Percentiles rank a stretch among this genome's conserved stretches.
phyloP scores from a whole-genome alignment of 2,888 invertebrate genomes.

The Apotomis capreana region DNA sequence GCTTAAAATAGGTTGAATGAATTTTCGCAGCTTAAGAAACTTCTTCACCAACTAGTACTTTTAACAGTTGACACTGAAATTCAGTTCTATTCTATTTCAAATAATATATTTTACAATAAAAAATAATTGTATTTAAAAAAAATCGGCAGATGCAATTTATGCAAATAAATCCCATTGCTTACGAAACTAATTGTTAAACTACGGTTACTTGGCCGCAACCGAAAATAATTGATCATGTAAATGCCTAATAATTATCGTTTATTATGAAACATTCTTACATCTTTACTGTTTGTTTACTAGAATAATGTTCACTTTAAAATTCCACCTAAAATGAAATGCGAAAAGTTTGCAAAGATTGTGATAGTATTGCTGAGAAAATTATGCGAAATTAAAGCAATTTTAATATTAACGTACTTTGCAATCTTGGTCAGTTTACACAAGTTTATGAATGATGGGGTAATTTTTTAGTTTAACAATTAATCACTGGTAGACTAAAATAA shows the following conservation, averaged over 20 bases:
- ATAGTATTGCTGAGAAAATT: neutral
- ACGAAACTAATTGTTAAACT: constrained; percentile 18
- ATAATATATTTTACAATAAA: too few relatives aligned
- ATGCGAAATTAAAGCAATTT: neutral
- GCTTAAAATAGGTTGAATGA: too few relatives aligned
- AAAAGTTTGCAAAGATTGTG: neutral
- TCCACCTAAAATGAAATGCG: neutral
- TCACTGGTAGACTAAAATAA: too few relatives aligned
- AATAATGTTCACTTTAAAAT: neutral
- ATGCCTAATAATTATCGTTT: constrained; percentile 16
- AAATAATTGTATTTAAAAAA: neutral
- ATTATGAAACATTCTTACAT: neutral
- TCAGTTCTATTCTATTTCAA: too few relatives aligned
- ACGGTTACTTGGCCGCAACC: constrained; percentile 8
- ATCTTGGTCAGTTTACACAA: too few relatives aligned
- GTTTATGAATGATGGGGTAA: too few relatives aligned
- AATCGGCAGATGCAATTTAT: neutral
- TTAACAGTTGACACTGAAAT: too few relatives aligned
- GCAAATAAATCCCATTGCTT: constrained; percentile 8
- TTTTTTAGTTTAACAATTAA: too few relatives aligned
- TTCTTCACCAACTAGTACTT: too few relatives aligned
- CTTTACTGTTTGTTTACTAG: neutral
- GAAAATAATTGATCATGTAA: constrained; percentile 12
- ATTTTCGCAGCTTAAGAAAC: too few relatives aligned
- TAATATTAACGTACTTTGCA: neutral